Conservation (phyloP, 2,797 vertebrate genomes). For the Hapalemur alaotrensis region DNA sequence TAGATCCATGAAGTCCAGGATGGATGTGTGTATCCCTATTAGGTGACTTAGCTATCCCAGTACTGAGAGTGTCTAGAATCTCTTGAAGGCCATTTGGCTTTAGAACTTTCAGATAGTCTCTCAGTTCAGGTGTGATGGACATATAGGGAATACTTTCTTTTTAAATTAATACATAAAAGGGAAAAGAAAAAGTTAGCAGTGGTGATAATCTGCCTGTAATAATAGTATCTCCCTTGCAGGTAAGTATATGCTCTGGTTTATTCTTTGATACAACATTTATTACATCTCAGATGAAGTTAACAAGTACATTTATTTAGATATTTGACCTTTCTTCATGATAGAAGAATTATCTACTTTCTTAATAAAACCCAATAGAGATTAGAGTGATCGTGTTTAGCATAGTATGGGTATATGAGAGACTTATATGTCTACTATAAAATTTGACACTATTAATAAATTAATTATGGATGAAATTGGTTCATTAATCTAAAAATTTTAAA, state of each 20-base stretch:
- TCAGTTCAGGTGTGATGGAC: not conserved
- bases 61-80: not conserved
- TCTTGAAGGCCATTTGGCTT: not conserved
- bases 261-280: not conserved
- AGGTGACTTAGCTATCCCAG: not conserved
- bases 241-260: not conserved
- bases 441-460: constrained; percentile 27
- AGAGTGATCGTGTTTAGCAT: not conserved
- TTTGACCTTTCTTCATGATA: not conserved
- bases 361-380: not conserved
- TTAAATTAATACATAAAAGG: not conserved
- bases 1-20: not conserved
- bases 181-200: not conserved
- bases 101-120: not conserved
- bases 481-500: constrained; percentile 26
- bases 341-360: not conserved
- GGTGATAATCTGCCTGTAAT: not conserved
- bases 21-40: not conserved
- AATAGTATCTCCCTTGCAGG: not conserved
- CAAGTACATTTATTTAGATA: not conserved
- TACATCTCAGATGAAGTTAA: not conserved
- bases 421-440: constrained; percentile 9
- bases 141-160: not conserved
- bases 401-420: not conserved
- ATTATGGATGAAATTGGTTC: constrained; percentile 1